phyloP scores from a whole-genome alignment of 2,888 invertebrate species.

The Macaria liturata region DNA sequence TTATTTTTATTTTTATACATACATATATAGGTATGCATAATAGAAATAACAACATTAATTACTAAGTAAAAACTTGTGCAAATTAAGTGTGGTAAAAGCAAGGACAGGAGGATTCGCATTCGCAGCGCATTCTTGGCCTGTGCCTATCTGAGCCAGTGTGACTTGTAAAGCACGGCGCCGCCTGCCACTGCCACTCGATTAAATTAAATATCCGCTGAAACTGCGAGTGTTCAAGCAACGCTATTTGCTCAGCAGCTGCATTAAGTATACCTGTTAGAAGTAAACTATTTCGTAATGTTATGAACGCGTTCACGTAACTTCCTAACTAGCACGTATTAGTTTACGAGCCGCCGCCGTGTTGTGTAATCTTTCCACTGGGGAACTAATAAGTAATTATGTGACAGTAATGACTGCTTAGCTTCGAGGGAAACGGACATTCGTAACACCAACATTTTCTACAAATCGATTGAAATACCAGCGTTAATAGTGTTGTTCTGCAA shows the following conservation, averaged over 20 bases:
- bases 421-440: slow-evolving; percentile 22
- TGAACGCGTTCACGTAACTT: slow-evolving; percentile 25
- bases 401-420: slow-evolving; percentile 39
- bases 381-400: slow-evolving; percentile 53
- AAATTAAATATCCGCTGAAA: slow-evolving; percentile 17
- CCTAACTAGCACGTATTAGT: slow-evolving; percentile 39
- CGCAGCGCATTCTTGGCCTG: not conserved
- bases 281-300: slow-evolving; percentile 22
- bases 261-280: slow-evolving; percentile 17
- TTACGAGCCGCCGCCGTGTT: slow-evolving; percentile 40
- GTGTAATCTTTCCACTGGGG: slow-evolving; percentile 45
- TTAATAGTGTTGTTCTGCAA: slow-evolving; percentile 52
- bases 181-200: slow-evolving; percentile 2
- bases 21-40: too few relatives aligned
- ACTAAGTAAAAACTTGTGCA: too few relatives aligned
- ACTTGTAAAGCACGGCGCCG: not conserved
- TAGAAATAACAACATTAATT: too few relatives aligned
- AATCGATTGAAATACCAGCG: slow-evolving; percentile 53
- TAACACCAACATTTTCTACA: slow-evolving; percentile 48
- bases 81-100: too few relatives aligned
- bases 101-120: too few relatives aligned
- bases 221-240: slow-evolving; percentile 13
- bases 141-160: not conserved
- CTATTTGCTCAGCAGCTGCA: slow-evolving; percentile 11
- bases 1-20: too few relatives aligned